Conservation (phyloP, 2,888 invertebrate species). For the Trypoxylon attenuatum region DNA sequence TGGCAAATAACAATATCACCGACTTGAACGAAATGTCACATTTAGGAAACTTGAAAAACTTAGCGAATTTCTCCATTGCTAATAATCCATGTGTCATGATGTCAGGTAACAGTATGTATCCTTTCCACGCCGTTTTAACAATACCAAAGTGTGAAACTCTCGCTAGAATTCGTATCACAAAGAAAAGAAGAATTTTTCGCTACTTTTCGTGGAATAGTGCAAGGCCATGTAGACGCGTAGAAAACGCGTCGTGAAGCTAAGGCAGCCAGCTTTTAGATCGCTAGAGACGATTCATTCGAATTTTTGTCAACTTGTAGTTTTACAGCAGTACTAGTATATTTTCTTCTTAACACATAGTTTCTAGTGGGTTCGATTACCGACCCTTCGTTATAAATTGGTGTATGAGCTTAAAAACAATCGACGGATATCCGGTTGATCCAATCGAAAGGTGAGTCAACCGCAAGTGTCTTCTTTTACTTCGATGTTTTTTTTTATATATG, state of each 20-base stretch:
- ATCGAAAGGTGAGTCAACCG: constrained; percentile 86
- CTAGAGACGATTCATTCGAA: constrained; percentile 22
- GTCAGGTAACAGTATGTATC: constrained; percentile 87
- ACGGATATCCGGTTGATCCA: constrained; percentile 91
- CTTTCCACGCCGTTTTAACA: constrained; percentile 73
- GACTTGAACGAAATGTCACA: constrained; percentile 92
- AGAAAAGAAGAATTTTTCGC: background rate
- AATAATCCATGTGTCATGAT: constrained; percentile 92
- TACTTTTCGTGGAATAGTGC: too few species aligned
- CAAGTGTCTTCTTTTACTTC: constrained; percentile 12
- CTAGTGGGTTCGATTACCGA: constrained; percentile 91
- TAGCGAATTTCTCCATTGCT: constrained; percentile 88
- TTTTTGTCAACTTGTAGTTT: constrained; percentile 36
- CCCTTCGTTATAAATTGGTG: constrained; percentile 97
- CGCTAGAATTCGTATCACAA: background rate
- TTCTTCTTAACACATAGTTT: constrained; percentile 72
- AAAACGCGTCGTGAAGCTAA: constrained; percentile 11
- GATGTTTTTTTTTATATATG: constrained; percentile 16
- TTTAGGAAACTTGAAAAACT: constrained; percentile 83
- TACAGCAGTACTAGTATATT: constrained; percentile 55
- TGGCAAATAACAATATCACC: constrained; percentile 88
- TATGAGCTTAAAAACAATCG: constrained; percentile 89
- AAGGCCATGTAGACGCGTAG: too few species aligned
- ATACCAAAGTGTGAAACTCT: background rate
- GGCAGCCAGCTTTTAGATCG: constrained; percentile 28